Base-by-base conservation (phyloP, 1,140 invertebrate genomes). In the Yoshiicerus persimilis region DNA sequence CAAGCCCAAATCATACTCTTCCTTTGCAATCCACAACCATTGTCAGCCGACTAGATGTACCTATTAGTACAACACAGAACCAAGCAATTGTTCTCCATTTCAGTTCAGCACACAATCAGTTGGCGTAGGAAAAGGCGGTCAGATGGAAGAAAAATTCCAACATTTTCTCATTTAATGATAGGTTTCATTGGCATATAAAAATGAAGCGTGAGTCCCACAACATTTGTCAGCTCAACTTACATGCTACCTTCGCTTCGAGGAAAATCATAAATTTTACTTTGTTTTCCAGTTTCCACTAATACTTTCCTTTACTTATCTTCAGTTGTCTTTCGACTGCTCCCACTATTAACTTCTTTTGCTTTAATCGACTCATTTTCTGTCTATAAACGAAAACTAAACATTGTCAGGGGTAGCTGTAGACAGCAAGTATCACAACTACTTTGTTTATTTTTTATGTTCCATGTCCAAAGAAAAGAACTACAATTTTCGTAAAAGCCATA, bases 121-220 rank as follows among this genome's bases (percentile, higher is more conserved):
- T 83, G 88, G 62, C 34, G 86, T 23, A 70, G 75, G 88, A 47
- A 85, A 77, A 75, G 86, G 86, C 38, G 84, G 84, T 86, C 64
- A 86, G 80, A 85, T 88, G 25, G 80, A 39, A 66, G 83, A 84
- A 84, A 88, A 84, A 88, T 75, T 39, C 75, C 27, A 84, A 86
- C 27, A 34, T 85, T 85, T 88, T 66, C 34, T 56, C 64, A 39
- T 83, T 84, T 88, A 88, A 88, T 88, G 36, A 88, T 88, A 75
- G 87, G 87, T 88, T 88, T 88, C 87, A 88, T 88, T 88, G 87
- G 83, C 83, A 62, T 84, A 88, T 88, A 88, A 88, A 88, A 88
- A 88, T 85, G 80, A 83, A 38, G n/a, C 27, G 66, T 34, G 70
- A 56, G 38, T 62, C 62, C 47, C 36, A 87, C 70, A 47, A 62